Evolutionary conservation across 2,797 vertebrate genomes (phyloP), one percentile per base, ranked within the genome.

Genomic region (Myotis myotis): DNA sequence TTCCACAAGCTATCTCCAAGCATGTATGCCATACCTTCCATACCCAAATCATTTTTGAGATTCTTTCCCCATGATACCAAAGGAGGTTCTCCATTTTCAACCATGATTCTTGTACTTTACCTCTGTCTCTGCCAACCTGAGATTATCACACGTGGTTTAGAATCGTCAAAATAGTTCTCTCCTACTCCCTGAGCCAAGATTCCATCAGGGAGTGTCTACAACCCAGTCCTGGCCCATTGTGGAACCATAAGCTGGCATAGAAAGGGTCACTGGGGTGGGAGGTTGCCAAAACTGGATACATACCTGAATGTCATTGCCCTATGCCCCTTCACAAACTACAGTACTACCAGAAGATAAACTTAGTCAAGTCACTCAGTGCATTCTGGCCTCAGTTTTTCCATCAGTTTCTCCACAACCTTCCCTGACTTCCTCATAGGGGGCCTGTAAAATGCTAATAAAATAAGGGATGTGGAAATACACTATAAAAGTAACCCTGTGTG

Each of bases 61-160:
- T 76, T 66, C 47, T 36, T 64, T 22, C 22, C 30, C 64, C 33
- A 3, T 90, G n/a, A 88, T 36, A 86, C 23, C 11, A 72, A 81
- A 87, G 22, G 49, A 93, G 12, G 23, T 81, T 90, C 22, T 57
- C 51, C 88, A 92, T 95, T 92, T 94, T 70, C 30, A 51, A 79
- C 33, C 23, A 49, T 47, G 11, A 38, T 64, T 93, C 68, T 82
- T 75, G 9, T 17, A 57, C 28, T 64, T 41, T 89, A 70, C n/a
- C 49, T 91, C 57, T 91, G 28, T 91, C 64, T 95, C 55, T 93
- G 15, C 28, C 23, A 36, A 87, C 70, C 16, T 28, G 57, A 94
- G 62, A 76, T 82, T 17, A 38, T 93, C 79, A 41, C 53, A 53
- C 78, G 68, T 91, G 49, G 90, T 44, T 41, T 78, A 30, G 41